Evolutionary conservation across 2,888 invertebrate species (phyloP), one percentile per base, ranked within the genome.

Genomic region (Hecatera dysodea): DNA sequence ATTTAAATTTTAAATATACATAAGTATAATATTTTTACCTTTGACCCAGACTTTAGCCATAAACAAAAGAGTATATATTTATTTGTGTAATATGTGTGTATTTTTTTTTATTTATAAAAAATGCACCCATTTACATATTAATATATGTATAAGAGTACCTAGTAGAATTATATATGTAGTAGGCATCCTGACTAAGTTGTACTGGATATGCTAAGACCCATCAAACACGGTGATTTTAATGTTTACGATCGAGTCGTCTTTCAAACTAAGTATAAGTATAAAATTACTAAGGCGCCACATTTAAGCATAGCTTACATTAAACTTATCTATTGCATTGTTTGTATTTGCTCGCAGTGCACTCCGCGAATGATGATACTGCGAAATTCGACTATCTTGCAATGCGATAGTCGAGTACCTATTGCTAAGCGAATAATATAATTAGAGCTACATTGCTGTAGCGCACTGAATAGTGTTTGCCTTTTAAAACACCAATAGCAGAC

Each of bases 331-430:
- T 3, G 29, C 19, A 53, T 9, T 70, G 66, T 67, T 53, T 64
- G n/a, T 50, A 36, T 9, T 9, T 70, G 66, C 65, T 53, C 60
- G n/a, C 46, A 36, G 3, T 73, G 72, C 56, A 50, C 29, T 72
- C 63, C 50, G 52, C 72, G 63, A 74, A 72, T 64, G 48, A 29
- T 66, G 57, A 68, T 63, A 17, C 60, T 39, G 84, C 72, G 83
- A 83, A 83, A 83, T 82, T 53, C 68, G 72, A 82, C n/a, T 33
- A 75, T 29, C 74, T 74, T 69, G 82, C 79, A 64, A 77, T 67
- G 81, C 77, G 68, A 78, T 67, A 12, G 33, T 12, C 19, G 3
- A 36, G n/a, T 63, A 46, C 62, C 39, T 69, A 59, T 73, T 70
- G 78, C 77, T 63, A 56, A 78, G 85, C 85, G 79, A 74, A 57